Percentiles rank a stretch among this genome's conserved stretches.
Conservation (phyloP, 1,140 invertebrate genomes). For the Nylanderia fulva region DNA sequence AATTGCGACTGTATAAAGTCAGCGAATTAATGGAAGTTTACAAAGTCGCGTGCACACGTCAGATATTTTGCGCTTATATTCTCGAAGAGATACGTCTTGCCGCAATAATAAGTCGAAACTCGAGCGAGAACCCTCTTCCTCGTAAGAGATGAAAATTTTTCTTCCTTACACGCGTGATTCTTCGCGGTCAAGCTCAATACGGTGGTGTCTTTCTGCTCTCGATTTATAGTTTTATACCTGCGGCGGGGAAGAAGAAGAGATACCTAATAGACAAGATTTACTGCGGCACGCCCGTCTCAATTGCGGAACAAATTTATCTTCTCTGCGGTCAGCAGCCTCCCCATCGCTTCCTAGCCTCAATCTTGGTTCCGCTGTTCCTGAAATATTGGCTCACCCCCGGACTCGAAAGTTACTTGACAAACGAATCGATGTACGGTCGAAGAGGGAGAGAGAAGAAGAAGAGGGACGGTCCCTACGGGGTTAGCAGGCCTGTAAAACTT, state of each 20-base stretch:
- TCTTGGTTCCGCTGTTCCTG: conserved; percentile 82
- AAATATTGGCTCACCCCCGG: conserved; percentile 83
- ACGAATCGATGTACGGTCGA: conserved; percentile 72
- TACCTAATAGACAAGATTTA: conserved; percentile 84
- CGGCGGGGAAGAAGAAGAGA: conserved; percentile 74
- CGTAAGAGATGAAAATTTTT: conserved; percentile 61
- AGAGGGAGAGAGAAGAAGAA: conserved; percentile 62
- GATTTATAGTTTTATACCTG: conserved; percentile 82
- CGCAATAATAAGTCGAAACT: conserved; percentile 8
- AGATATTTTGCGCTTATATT: not conserved
- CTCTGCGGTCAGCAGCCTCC: conserved; percentile 82
- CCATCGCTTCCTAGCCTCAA: conserved; percentile 83
- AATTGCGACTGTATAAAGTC: not conserved
- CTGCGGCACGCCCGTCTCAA: conserved; percentile 83
- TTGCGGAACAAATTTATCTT: conserved; percentile 85
- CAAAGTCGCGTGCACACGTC: not conserved
- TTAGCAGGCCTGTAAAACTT: conserved; percentile 69
- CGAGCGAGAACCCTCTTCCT: not conserved
- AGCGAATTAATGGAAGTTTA: not conserved
- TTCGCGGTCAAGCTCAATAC: conserved; percentile 65
- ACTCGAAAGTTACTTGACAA: conserved; percentile 82
- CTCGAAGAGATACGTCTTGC: not conserved
- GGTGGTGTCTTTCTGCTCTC: conserved; percentile 67
- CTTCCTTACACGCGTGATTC: conserved; percentile 58
- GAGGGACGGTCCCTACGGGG: conserved; percentile 66